phyloP scores from a whole-genome alignment of 2,797 vertebrate genomes.

The Erpetoichthys calabaricus region DNA sequence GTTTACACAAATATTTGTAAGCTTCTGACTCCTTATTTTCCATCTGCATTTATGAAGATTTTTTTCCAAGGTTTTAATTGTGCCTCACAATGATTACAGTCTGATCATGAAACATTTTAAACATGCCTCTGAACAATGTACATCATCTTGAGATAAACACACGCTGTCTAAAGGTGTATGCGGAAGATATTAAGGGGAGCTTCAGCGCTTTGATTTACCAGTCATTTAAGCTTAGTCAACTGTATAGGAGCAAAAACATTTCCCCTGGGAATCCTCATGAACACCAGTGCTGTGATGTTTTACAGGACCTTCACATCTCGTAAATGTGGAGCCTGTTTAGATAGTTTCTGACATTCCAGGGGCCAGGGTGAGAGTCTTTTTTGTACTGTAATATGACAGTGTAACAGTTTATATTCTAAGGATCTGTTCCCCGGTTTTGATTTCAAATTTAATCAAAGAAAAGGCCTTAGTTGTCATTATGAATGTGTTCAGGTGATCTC shows the following conservation, averaged over 20 bases:
- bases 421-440: constrained; percentile 4
- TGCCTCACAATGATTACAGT: no score
- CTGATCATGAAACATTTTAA: no score
- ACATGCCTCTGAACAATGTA: no score
- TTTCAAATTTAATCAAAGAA: constrained; percentile 1
- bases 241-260: neutral
- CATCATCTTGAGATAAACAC: no score
- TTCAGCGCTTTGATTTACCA: neutral
- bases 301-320: constrained; percentile 8
- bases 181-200: neutral
- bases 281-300: constrained; percentile 4
- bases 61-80: no score
- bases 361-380: neutral
- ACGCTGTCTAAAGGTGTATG: no score
- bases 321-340: neutral
- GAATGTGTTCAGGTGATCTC: constrained; percentile 7
- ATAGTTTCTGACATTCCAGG: constrained; percentile 4
- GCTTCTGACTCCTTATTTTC: no score
- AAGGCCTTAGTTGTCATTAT: constrained; percentile 7
- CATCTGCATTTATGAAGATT: no score
- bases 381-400: constrained; percentile 1
- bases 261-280: constrained; percentile 4
- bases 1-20: no score
- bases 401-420: neutral
- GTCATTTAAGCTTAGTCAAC: neutral